Percentiles rank a stretch among this genome's conserved stretches.
Conservation (phyloP, 2,113 vertebrate genomes). For the Oryzias javanicus region DNA sequence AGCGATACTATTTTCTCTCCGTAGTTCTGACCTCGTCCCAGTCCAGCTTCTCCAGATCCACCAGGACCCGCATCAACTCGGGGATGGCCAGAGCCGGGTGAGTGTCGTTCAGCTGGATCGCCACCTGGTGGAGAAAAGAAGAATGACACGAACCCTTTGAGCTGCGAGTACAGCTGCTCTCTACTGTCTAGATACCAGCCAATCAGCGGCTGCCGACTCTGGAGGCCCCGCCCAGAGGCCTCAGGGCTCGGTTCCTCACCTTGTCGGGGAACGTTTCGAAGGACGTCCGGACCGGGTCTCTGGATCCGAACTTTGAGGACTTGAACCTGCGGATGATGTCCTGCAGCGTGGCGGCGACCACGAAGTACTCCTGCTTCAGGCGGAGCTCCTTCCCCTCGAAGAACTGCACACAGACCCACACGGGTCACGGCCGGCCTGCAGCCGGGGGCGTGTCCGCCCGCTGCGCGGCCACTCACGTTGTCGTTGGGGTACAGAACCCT, state of each 20-base stretch:
- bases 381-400: constrained; percentile 96
- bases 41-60: constrained; percentile 91
- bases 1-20: too few relatives aligned
- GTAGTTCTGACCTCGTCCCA: constrained; percentile 83
- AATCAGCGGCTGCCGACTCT: background rate
- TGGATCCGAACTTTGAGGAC: constrained; percentile 79
- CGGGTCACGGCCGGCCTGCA: too few relatives aligned
- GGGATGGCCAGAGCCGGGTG: constrained; percentile 95
- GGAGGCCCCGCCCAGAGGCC: too few relatives aligned
- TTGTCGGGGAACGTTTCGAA: constrained; percentile 91
- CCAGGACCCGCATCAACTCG: constrained; percentile 93
- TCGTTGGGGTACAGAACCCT: constrained; percentile 91
- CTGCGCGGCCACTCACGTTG: constrained; percentile 75
- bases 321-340: constrained; percentile 97
- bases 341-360: constrained; percentile 93
- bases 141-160: too few relatives aligned
- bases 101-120: constrained; percentile 95
- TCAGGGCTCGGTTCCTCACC: constrained; percentile 56
- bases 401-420: constrained; percentile 76
- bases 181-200: background rate
- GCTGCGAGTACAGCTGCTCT: background rate
- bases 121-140: constrained; percentile 76
- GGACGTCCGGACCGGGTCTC: constrained; percentile 39
- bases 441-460: too few relatives aligned
- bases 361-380: constrained; percentile 97